Percentiles rank a stretch among this genome's conserved stretches.
Evolutionary conservation across 2,113 vertebrate genomes (phyloP).

Genomic region (Cathartes aura): DNA sequence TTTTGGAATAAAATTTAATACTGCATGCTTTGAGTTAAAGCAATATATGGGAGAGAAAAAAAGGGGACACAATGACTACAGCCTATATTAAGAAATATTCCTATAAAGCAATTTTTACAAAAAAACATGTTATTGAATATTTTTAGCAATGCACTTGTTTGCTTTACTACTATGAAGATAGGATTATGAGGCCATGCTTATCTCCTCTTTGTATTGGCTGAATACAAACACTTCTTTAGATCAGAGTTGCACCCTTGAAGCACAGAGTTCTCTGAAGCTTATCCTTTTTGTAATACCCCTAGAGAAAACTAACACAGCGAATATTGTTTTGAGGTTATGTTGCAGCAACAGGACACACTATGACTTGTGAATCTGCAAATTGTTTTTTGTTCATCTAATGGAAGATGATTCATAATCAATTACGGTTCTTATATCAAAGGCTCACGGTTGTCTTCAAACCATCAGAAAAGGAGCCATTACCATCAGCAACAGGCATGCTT

Average conservation of each 20-base stretch:
- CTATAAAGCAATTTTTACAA: not conserved
- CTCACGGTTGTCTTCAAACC: not conserved
- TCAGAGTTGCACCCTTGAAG: not conserved
- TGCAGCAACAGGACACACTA: not conserved
- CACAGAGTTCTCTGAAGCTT: not conserved
- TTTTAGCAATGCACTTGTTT: not conserved
- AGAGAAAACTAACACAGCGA: not conserved
- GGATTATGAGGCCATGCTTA: not conserved
- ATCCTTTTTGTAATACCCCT: not conserved
- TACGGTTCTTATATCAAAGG: conserved; percentile 1
- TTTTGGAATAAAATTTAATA: not conserved
- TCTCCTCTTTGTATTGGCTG: not conserved
- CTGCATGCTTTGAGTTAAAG: not conserved
- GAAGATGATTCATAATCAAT: conserved; percentile 42
- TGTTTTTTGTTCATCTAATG: conserved; percentile 21
- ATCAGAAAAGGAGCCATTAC: not conserved
- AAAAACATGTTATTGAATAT: not conserved
- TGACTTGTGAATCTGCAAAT: conserved; percentile 11
- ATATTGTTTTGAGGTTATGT: not conserved
- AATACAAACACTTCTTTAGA: not conserved
- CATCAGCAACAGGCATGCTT: not conserved
- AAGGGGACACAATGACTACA: not conserved
- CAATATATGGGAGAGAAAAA: not conserved
- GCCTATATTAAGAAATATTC: not conserved
- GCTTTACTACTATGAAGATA: not conserved